Evolutionary conservation across 2,797 vertebrate genomes (phyloP), one percentile per base, ranked within the genome.

Genomic region (Pangasius macronema): DNA sequence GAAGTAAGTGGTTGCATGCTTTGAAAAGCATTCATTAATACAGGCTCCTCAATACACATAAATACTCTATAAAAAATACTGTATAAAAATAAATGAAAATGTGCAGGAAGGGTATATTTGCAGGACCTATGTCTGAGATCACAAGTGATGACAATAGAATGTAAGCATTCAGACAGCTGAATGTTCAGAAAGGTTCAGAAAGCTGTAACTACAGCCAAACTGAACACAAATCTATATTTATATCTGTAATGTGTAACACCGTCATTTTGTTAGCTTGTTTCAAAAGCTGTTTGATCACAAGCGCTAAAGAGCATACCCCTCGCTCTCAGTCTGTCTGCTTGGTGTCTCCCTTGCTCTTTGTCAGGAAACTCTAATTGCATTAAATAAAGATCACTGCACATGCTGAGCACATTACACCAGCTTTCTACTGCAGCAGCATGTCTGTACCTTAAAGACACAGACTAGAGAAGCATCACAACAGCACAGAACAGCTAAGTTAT

Each of bases 311-410:
- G 33, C 1, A 36, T 36, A 89, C 13, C 22, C 53, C 91, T 84
- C 76, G 87, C 85, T 24, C 77, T 89, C 90, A 90, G 86, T 84
- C 89, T 67, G 65, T n/a, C 85, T 80, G 86, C 68, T 77, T 75
- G 9, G 6, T 67, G 82, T 87, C 36, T 76, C 24, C 51, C 77
- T 86, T 76, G 55, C 89, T 70, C 89, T 89, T 86, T 93, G 91
- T 93, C 94, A 93, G 94, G 92, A 94, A 94, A 93, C 92, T 90
- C 92, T 94, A 94, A 96, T 95, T 94, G 90, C 93, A 95, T 96
- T 95, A 94, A 92, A 92, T 92, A 93, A 94, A 92, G 92, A 95
- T 94, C 94, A 95, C 91, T 84, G 91, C 91, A 93, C 92, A 91
- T 91, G 92, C 91, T 92, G 90, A 93, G 93, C 90, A 92, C 91